Conservation (phyloP, 1,140 invertebrate genomes). For the Drosophila saltans region DNA sequence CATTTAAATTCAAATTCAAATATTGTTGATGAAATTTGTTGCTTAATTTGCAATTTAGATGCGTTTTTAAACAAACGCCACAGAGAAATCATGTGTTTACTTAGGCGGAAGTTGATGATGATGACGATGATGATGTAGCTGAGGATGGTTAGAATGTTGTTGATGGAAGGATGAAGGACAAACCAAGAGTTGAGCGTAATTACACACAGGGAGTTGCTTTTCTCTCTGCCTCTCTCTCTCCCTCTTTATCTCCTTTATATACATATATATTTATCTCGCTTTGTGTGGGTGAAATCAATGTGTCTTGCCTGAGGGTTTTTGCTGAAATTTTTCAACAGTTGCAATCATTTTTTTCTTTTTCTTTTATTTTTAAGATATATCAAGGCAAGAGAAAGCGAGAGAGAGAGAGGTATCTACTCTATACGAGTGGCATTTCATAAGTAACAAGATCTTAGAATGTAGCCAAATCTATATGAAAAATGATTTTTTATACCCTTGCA, state of each 20-base stretch:
- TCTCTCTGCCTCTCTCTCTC: background rate
- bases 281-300: constrained; percentile 27
- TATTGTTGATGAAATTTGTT: constrained; percentile 82
- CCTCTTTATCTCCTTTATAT: too few relatives aligned
- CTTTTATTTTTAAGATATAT: background rate
- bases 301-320: constrained; percentile 28
- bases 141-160: constrained; percentile 17
- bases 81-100: constrained; percentile 75
- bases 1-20: constrained; percentile 82
- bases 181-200: constrained; percentile 36
- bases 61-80: constrained; percentile 77
- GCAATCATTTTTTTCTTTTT: constrained; percentile 9
- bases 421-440: too few relatives aligned
- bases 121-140: constrained; percentile 23
- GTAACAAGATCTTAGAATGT: too few relatives aligned
- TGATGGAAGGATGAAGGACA: constrained; percentile 11
- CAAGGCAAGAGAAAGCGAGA: too few relatives aligned
- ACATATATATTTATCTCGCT: too few relatives aligned
- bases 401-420: too few relatives aligned
- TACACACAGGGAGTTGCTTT: constrained; percentile 28
- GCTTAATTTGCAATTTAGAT: constrained; percentile 82
- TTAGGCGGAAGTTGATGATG: constrained; percentile 67
- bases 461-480: too few relatives aligned
- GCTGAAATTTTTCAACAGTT: constrained; percentile 29
- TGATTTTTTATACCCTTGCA: too few relatives aligned